Base-by-base conservation (phyloP, 1,140 invertebrate genomes). In the Brachystomella parvula region DNA sequence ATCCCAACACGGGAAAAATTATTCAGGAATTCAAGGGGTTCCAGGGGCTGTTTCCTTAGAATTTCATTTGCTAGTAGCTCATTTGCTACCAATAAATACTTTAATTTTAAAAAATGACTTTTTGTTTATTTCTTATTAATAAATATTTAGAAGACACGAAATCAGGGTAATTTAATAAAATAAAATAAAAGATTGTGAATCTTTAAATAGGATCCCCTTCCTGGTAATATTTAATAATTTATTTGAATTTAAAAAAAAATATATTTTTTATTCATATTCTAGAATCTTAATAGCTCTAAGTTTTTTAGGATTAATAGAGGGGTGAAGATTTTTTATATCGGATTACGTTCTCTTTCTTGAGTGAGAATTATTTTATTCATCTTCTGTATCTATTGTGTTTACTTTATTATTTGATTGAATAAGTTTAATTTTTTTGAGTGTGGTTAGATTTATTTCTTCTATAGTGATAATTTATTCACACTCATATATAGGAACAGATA, bases 21-120 rank as follows among this genome's bases (percentile, higher is more conserved):
- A 76, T 53, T 53, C 79, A 76, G 74, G 67, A 73, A 77, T 24
- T 58, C 77, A 63, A 77, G 74, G 78, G 76, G 66, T 70, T 72
- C 56, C 33, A 77, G 65, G 73, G 72, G 72, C 77, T 75, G 77
- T 76, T 39, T n/a, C n/a, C n/a, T n/a, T n/a, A n/a, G 83, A 85
- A 75, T 84, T 78, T 82, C 78, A 83, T 78, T 75, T 82, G 75
- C 78, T 83, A 77, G 68, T 82, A 70, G 77, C 83, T 75, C 82
- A 85, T 82, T 82, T 76, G 78, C 74, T 83, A 69, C 81, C 83
- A 74, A 79, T 84, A 79, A 82, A 82, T 82, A 72, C 83, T 68
- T 75, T 84, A 71, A 74, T 83, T 81, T 75, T 83, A 76, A 80
- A 81, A 75, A 73, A 77, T 74, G 78, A 80, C 73, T 78, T 75